phyloP scores from a whole-genome alignment of 1,140 invertebrate species.

The Colletes gigas region DNA sequence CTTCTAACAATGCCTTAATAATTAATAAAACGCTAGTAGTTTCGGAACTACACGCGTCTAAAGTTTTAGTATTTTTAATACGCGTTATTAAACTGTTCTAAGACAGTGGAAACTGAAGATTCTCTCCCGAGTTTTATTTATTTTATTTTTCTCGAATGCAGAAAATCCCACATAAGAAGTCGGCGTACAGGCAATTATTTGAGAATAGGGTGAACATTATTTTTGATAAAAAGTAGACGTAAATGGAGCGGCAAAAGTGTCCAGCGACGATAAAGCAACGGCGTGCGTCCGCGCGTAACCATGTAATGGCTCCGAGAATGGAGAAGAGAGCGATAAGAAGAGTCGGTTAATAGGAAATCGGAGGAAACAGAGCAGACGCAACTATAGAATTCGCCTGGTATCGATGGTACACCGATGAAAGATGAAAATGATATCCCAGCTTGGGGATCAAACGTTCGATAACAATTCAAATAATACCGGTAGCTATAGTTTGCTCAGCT shows the following conservation, averaged over 20 bases:
- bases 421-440: constrained; percentile 1
- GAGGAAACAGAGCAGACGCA: not conserved
- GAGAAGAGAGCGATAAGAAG: not conserved
- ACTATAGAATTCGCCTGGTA: not conserved
- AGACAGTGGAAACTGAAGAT: too few relatives aligned
- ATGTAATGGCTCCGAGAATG: constrained; percentile 16
- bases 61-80: too few relatives aligned
- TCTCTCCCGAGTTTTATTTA: too few relatives aligned
- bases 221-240: not conserved
- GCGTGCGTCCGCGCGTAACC: constrained; percentile 9
- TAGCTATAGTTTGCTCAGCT: too few relatives aligned
- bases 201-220: not conserved
- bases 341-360: constrained; percentile 25
- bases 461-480: constrained; percentile 17
- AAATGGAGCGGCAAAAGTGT: constrained; percentile 39
- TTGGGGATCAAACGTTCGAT: not conserved
- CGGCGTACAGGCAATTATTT: not conserved
- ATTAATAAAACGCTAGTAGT: too few relatives aligned
- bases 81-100: too few relatives aligned
- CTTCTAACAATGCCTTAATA: too few relatives aligned
- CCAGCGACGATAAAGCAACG: not conserved
- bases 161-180: too few relatives aligned
- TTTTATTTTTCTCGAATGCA: too few relatives aligned
- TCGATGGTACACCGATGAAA: not conserved
- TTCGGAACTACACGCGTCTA: too few relatives aligned